Evolutionary conservation across 2,113 vertebrate genomes (phyloP).

Genomic region (Corynorhinus townsendii): DNA sequence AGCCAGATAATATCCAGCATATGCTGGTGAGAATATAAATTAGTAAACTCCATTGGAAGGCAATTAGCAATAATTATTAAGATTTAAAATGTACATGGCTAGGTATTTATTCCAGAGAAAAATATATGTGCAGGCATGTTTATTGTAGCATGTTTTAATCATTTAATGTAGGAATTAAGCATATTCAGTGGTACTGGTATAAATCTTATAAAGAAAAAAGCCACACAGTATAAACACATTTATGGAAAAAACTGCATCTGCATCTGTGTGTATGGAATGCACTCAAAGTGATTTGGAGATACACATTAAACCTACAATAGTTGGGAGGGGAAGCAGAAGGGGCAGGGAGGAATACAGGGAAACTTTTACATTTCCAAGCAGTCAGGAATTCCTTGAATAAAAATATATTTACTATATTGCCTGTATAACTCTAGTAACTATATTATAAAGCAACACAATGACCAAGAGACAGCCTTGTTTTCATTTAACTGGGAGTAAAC

Average conservation of each 20-base stretch:
- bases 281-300: not conserved
- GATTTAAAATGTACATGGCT: not conserved
- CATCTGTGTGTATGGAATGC: not conserved
- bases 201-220: not conserved
- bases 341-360: not conserved
- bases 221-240: not conserved
- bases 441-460: not conserved
- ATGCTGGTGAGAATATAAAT: not conserved
- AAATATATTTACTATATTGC: not conserved
- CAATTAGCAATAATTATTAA: not conserved
- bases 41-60: not conserved
- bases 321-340: not conserved
- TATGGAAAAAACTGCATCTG: not conserved
- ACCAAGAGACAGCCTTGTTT: not conserved
- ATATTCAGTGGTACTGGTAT: not conserved
- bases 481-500: not conserved
- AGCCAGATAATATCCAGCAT: not conserved
- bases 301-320: not conserved
- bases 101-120: not conserved
- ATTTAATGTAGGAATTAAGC: not conserved
- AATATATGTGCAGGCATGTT: not conserved
- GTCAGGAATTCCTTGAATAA: not conserved
- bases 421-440: not conserved
- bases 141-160: not conserved
- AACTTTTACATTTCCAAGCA: not conserved